These are phyloP conservation scores for Pangasianodon hypophthalmus DNA, from an alignment of 2,113 vertebrate species.

Conservation along the genomic window DNA sequence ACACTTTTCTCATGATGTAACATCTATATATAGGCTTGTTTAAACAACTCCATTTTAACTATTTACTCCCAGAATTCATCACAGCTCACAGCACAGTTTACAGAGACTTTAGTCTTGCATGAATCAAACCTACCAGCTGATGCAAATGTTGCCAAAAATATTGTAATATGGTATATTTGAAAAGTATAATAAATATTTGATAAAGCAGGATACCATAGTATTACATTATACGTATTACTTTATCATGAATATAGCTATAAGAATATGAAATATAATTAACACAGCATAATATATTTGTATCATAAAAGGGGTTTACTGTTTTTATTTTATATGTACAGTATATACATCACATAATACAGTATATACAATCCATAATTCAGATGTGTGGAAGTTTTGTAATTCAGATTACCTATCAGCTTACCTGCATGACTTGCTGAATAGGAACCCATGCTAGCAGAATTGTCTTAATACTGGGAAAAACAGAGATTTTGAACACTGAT, in stretches of 20 bases:
- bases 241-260: background rate
- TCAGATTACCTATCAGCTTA: background rate
- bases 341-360: background rate
- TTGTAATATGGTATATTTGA: background rate
- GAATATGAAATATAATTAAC: background rate
- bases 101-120: background rate
- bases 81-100: background rate
- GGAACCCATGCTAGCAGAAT: background rate
- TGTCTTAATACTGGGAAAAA: background rate
- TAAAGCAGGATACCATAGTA: background rate
- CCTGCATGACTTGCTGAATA: background rate
- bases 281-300: background rate
- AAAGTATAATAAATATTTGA: background rate
- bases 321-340: background rate
- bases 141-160: background rate
- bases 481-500: background rate
- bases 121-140: background rate
- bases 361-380: background rate
- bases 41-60: background rate
- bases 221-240: background rate
- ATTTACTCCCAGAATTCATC: background rate
- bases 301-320: background rate
- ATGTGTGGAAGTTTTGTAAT: background rate
- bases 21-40: constrained; percentile 16
- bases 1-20: constrained; percentile 10